These are phyloP conservation scores for Musca vetustissima DNA, from an alignment of 1,140 invertebrate genomes.

Conservation along the genomic window DNA sequence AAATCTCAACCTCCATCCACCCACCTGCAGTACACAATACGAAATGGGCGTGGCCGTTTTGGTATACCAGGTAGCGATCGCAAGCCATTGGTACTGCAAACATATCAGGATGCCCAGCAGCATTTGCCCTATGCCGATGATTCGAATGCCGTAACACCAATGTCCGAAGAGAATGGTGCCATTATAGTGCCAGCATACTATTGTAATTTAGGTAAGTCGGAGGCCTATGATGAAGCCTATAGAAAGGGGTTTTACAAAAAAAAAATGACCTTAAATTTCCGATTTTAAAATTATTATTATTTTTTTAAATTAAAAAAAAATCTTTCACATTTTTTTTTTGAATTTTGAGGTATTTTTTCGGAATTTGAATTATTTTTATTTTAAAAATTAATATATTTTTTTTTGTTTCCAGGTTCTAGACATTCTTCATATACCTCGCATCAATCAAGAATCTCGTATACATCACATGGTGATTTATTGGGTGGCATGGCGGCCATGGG, in stretches of 20 bases:
- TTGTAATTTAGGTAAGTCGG: constrained; percentile 67
- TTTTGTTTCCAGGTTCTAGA: constrained; percentile 67
- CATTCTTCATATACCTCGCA: constrained; percentile 94
- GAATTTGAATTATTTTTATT: too few species aligned
- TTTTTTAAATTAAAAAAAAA: too few species aligned
- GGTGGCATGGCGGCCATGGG: constrained; percentile 68
- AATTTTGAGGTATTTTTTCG: too few species aligned
- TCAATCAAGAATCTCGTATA: constrained; percentile 87
- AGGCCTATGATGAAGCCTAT: too few species aligned
- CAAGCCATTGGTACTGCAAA: constrained; percentile 91
- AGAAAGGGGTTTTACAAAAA: too few species aligned
- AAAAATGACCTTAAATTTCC: too few species aligned
- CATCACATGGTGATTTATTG: constrained; percentile 86
- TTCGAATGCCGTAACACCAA: constrained; percentile 95
- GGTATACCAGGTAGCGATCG: constrained; percentile 76
- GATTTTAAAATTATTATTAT: too few species aligned
- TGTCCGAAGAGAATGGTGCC: constrained; percentile 95
- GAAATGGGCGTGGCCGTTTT: constrained; percentile 73
- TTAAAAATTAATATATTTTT: constrained; percentile 7
- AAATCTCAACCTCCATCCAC: too few species aligned
- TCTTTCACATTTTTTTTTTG: too few species aligned
- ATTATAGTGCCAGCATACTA: constrained; percentile 90
- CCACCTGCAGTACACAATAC: constrained; percentile 63
- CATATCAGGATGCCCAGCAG: constrained; percentile 93
- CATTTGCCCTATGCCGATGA: constrained; percentile 97